Conservation (phyloP, 2,113 vertebrate species). For the Corydoras maculifer region DNA sequence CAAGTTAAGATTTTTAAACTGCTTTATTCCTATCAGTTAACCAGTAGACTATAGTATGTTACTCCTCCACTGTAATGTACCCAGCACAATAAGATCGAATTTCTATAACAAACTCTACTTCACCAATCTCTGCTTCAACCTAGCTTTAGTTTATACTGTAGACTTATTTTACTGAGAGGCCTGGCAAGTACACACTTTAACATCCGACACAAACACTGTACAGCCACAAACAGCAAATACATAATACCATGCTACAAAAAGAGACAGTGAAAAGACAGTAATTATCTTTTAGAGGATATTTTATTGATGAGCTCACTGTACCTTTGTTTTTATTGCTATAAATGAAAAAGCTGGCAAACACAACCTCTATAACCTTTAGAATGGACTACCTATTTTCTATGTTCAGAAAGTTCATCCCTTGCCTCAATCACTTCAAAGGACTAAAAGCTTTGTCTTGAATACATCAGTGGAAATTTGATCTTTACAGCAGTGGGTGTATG, state of each 20-base stretch:
- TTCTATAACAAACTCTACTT: neutral
- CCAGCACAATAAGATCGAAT: conserved; percentile 1
- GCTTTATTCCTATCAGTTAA: conserved; percentile 4
- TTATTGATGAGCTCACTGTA: neutral
- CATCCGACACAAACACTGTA: neutral
- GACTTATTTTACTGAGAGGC: conserved; percentile 1
- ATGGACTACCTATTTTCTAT: conserved; percentile 1
- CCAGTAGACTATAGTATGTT: conserved; percentile 1
- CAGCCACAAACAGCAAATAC: conserved; percentile 2
- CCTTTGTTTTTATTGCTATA: neutral
- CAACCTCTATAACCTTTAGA: neutral
- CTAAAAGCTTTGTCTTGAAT: conserved; percentile 3
- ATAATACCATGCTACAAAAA: neutral
- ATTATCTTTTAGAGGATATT: neutral
- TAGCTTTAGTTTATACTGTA: neutral
- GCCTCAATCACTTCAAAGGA: conserved; percentile 33
- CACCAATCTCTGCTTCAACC: neutral
- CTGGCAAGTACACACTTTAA: neutral
- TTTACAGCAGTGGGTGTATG: neutral
- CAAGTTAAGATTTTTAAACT: neutral
- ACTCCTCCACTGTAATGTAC: neutral
- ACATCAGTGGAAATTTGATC: conserved; percentile 20
- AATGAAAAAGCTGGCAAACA: neutral
- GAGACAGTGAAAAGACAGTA: neutral
- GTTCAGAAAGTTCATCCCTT: conserved; percentile 34